Evolutionary conservation across 2,888 invertebrate species (phyloP).

Genomic region (Acleris cristana): DNA sequence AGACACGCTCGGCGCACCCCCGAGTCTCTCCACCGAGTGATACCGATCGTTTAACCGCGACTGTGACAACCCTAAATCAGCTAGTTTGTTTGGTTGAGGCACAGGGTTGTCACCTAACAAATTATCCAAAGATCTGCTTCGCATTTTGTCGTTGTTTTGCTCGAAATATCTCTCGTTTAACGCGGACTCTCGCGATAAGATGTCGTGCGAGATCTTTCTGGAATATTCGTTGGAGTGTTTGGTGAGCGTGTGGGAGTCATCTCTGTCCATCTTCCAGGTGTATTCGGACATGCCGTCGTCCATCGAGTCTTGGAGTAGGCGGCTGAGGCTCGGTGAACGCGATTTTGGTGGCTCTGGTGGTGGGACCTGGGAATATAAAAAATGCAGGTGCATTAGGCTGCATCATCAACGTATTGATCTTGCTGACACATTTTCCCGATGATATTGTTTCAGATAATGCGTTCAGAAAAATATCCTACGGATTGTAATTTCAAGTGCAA

Average conservation of each 20-base stretch:
- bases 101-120: constrained; percentile 87
- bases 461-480: no score
- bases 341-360: constrained; percentile 87
- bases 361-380: constrained; percentile 73
- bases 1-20: constrained; percentile 85
- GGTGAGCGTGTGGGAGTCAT: constrained; percentile 53
- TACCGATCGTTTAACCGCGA: constrained; percentile 95
- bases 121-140: constrained; percentile 92
- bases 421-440: no score
- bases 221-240: constrained; percentile 60
- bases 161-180: constrained; percentile 95
- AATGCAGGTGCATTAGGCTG: no score
- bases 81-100: constrained; percentile 85
- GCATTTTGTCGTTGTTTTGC: constrained; percentile 87
- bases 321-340: constrained; percentile 77
- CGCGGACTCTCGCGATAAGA: constrained; percentile 91
- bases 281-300: constrained; percentile 73
- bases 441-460: no score
- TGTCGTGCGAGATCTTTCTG: constrained; percentile 90
- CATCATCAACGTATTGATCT: no score
- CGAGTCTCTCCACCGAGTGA: constrained; percentile 91
- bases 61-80: constrained; percentile 91
- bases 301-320: constrained; percentile 72
- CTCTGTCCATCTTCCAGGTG: constrained; percentile 75
- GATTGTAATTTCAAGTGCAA: no score